Base-by-base conservation (phyloP, 2,888 invertebrate species). In the Poecilus cupreus region DNA sequence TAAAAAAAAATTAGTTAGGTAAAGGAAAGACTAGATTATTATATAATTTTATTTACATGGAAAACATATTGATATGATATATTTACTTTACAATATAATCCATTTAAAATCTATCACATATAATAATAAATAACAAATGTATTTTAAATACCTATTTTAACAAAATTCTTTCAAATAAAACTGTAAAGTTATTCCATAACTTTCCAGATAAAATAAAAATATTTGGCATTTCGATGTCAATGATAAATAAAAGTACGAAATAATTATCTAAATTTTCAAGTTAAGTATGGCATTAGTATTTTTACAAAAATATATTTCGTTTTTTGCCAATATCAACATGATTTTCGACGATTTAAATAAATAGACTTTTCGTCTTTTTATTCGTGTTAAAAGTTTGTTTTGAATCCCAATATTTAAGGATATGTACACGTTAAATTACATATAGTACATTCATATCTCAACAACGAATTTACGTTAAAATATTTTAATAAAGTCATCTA, bases 41-140 rank as follows among this genome's bases (percentile, higher is more conserved):
- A 79, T 79, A 70, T 79, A 79, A 79, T 79, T 79, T 79, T 79
- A 79, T 79, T 79, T 70, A 79, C 79, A 79, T 79, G 79, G 32
- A 79, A 79, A 79, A 79, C 68, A 79, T 79, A 79, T 26, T 79
- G 79, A 79, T 79, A 79, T 79, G 79, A 79, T 79, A 76, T 75
- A 64, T 78, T 51, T 49, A 51, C 57, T 76, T 54, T 37, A 76
- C 76, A 76, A 76, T 72, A 39, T 43, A 72, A 60, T 76, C 24
- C 22, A 32, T 54, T 75, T 76, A 76, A 76, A 76, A 32, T 54
- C 39, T 76, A 49, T 26, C 76, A 57, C 39, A 76, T 76, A 57
- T 22, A 76, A 57, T 22, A 76, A 76, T 54, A 76, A 37, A 54
- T 76, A 39, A 46, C 49, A 46, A 46, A 72, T 46, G 32, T 60